phyloP scores from a whole-genome alignment of 2,797 vertebrate genomes.

The Lerista edwardsae region DNA sequence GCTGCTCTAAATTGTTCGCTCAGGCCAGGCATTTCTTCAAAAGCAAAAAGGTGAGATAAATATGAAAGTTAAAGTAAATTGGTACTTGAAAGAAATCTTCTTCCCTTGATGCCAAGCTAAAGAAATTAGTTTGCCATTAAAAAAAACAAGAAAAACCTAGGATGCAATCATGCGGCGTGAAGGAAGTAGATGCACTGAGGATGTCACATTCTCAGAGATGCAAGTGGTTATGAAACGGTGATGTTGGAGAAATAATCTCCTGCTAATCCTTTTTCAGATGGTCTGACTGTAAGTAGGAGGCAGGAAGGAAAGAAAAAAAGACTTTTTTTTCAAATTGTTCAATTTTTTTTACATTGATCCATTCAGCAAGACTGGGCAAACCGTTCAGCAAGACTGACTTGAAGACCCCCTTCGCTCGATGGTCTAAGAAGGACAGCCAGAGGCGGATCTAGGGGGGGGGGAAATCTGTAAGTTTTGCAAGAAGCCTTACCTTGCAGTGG shows the following conservation, averaged over 20 bases:
- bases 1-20: neutral
- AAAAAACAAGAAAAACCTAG: neutral
- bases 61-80: constrained; percentile 28
- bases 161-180: neutral
- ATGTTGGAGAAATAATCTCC: constrained; percentile 6
- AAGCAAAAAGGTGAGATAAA: constrained; percentile 9
- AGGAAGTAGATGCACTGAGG: neutral
- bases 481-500: no score
- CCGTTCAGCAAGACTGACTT: neutral
- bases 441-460: no score
- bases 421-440: no score
- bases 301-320: neutral
- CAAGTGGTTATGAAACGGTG: constrained; percentile 2
- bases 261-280: constrained; percentile 9
- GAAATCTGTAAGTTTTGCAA: no score
- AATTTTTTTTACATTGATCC: no score
- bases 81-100: neutral
- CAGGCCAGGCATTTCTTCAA: neutral
- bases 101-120: neutral
- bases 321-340: neutral
- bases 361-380: neutral
- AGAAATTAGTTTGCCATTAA: constrained; percentile 6
- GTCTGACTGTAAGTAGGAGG: neutral
- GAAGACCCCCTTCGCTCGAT: neutral
- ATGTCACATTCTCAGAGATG: constrained; percentile 3